These are phyloP conservation scores for Eulemur coronatus DNA, from an alignment of 2,797 vertebrate genomes.

Conservation along the genomic window DNA sequence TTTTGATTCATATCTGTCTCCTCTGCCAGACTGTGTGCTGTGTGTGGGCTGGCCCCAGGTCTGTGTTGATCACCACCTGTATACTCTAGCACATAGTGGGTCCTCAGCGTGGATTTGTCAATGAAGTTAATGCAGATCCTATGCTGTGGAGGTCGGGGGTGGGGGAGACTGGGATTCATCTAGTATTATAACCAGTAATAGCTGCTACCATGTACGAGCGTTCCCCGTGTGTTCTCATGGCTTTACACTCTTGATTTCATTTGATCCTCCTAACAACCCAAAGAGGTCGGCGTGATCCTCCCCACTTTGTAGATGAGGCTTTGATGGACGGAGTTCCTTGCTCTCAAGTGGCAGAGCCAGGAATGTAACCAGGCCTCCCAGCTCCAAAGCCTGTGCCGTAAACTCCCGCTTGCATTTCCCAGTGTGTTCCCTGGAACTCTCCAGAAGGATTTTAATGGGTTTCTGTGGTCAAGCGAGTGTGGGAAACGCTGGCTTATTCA, in stretches of 20 bases:
- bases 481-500: not conserved
- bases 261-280: not conserved
- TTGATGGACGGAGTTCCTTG: not conserved
- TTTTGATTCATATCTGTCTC: not conserved
- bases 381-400: not conserved
- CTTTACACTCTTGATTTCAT: not conserved
- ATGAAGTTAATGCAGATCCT: not conserved
- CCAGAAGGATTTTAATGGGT: not conserved
- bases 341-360: not conserved
- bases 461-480: not conserved
- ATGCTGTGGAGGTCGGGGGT: not conserved
- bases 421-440: not conserved
- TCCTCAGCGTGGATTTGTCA: not conserved
- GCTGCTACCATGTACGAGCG: not conserved
- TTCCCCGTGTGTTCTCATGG: not conserved
- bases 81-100: not conserved
- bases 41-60: not conserved
- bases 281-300: not conserved
- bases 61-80: not conserved
- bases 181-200: not conserved
- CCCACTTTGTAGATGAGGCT: not conserved
- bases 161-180: not conserved
- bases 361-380: not conserved
- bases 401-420: not conserved
- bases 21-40: not conserved